Base-by-base conservation (phyloP, 2,113 vertebrate species). In the Tachycineta bicolor region DNA sequence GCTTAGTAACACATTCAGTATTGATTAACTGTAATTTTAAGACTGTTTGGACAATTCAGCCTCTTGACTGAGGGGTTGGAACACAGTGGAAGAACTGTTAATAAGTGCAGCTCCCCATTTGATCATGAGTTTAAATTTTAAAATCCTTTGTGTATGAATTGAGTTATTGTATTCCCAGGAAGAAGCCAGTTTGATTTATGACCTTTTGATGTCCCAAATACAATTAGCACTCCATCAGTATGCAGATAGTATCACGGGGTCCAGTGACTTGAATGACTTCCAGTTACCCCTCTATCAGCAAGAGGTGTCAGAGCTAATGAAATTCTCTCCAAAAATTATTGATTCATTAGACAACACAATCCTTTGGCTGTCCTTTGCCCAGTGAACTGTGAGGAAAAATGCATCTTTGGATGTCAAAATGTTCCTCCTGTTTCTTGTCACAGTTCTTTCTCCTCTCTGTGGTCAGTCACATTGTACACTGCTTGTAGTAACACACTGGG, bases 251-350 rank as follows among this genome's bases (percentile, higher is more conserved):
- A 49, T 96, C 90, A 62, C 59, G 25, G 91, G 82, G 89, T 94
- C 83, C 85, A 39, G 60, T 97, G 96, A 97, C 95, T 98, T 97
- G 96, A 97, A 96, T 95, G 92, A 96, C 95, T 97, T 98, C 93
- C 94, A 97, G 94, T 97, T 81, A 84, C 81, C 69, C 69, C 79
- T 41, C 86, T 93, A 89, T 98, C 41, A 17, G 92, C 92, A 93
- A 94, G 92, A 94, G 90, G 93, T 97, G 94, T 97, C 97, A 94
- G 94, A 96, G 97, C 96, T 24, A 90, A 97, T 97, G 96, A 97
- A 97, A 98, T 97, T 94, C 97, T 97, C 97, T 97, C 96, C 76
- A 91, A 97, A 96, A 96, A 96, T 77, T 97, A 98, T 97, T 93
- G 97, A 97, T 97, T 91, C 29, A 44, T 94, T 85, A 97, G 89